Evolutionary conservation across 1,140 invertebrate species (phyloP).

Genomic region (Ceratosolen fusciceps): DNA sequence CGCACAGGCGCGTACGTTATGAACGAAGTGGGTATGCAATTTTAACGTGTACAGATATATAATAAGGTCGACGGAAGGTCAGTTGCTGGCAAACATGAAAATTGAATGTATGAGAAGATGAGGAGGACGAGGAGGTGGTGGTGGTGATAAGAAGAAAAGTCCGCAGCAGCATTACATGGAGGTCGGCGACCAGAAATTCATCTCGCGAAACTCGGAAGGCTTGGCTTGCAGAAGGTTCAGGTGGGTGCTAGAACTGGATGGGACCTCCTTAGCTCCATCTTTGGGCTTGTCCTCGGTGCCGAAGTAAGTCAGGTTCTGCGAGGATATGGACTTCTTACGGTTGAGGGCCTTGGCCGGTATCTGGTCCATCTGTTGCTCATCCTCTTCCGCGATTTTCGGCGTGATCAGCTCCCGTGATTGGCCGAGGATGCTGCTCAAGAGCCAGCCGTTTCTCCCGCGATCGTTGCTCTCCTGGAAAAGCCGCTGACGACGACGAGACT

Average conservation of each 20-base stretch:
- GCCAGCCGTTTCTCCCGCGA: constrained; percentile 67
- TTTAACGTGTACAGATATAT: too few species aligned
- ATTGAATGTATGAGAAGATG: too few species aligned
- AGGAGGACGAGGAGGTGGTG: too few species aligned
- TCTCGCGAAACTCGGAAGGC: constrained; percentile 82
- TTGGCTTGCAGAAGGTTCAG: constrained; percentile 72
- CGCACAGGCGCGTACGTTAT: too few species aligned
- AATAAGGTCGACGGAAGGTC: too few species aligned
- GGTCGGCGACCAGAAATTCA: constrained; percentile 88
- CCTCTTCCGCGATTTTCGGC: constrained; percentile 64
- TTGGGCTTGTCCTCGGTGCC: constrained; percentile 63
- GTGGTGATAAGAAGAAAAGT: too few species aligned
- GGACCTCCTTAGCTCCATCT: constrained; percentile 49
- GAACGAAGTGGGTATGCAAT: too few species aligned
- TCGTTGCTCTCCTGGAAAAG: constrained; percentile 49
- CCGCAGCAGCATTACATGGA: constrained; percentile 78
- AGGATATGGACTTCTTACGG: constrained; percentile 69
- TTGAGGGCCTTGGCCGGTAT: constrained; percentile 54
- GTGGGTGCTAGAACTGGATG: constrained; percentile 39
- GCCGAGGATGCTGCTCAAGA: constrained; percentile 71
- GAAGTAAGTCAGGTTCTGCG: constrained; percentile 70
- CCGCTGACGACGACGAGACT: constrained; percentile 58
- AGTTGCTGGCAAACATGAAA: too few species aligned
- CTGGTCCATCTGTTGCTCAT: constrained; percentile 54
- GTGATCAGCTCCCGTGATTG: constrained; percentile 62